Evolutionary conservation across 2,888 invertebrate species (phyloP), one percentile per base, ranked within the genome.

Genomic region (Lacanobia wlatinum): DNA sequence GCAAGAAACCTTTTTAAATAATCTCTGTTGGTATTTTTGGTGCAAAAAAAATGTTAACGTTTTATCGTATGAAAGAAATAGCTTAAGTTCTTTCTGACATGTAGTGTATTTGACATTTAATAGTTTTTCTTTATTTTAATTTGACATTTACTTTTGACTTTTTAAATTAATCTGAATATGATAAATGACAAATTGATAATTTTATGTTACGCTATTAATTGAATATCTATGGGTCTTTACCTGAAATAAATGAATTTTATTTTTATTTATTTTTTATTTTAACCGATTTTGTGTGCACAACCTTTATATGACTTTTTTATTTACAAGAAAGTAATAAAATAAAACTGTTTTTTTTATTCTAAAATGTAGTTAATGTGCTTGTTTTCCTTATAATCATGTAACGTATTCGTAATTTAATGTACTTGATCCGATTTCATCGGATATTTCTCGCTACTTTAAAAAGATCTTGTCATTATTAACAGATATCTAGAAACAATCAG

Each of bases 391-490:
- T 8, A 70, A 81, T 81, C 79, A 73, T 84, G 85, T 76, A 79
- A 86, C 80, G 86, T 79, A 56, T 60, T 40, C 50, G 8, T 63
- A 68, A 67, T 62, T 70, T 23, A 43, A 55, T 56, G 62, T 79
- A 76, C 68, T 64, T 69, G 21, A 84, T 87, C 90, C 92, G 91
- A 92, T 92, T 90, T 88, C 4, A 92, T 92, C 92, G 91, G 85
- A 90, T 80, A 87, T 84, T 74, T 87, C 74, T 70, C 34, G 62
- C 87, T 87, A 84, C 83, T 70, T 71, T 74, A 78, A 83, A 84
- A 86, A 82, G 74, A 78, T 86, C 70, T 56, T 70, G 66, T 56
- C 34, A 67, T 69, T 68, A 74, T 78, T 68, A 65, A 71, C 48
- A 78, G 62, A 80, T 76, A 86, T 71, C 82, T 84, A 84, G 76